phyloP scores from a whole-genome alignment of 2,888 invertebrate genomes.

The Volucella zonaria region DNA sequence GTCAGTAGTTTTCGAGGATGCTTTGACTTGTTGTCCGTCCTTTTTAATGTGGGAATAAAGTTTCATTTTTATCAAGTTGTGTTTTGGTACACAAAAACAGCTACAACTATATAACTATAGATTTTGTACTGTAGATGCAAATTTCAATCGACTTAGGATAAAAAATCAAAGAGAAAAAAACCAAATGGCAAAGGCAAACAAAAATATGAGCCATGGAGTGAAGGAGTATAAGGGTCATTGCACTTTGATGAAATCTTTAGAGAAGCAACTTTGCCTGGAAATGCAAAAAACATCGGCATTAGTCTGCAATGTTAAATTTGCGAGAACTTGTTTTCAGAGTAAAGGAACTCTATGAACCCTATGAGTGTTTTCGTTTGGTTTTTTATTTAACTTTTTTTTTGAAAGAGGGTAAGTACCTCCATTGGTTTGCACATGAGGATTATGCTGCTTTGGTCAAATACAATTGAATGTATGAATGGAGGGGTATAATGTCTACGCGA shows the following conservation, averaged over 20 bases:
- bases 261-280: slow-evolving; percentile 40
- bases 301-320: neutral
- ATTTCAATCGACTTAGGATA: no score
- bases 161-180: neutral
- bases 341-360: slow-evolving; percentile 68
- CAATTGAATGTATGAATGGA: slow-evolving; percentile 39
- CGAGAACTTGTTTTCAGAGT: slow-evolving; percentile 46
- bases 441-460: slow-evolving; percentile 48
- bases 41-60: slow-evolving; percentile 3
- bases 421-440: slow-evolving; percentile 48
- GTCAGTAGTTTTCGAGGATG: slow-evolving; percentile 56
- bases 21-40: neutral
- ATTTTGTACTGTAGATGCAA: no score
- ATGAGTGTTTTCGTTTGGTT: slow-evolving; percentile 50
- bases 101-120: neutral
- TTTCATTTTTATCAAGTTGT: neutral
- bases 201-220: slow-evolving; percentile 17
- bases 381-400: neutral
- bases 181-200: neutral
- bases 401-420: slow-evolving; percentile 66
- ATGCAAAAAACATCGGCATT: slow-evolving; percentile 9
- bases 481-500: slow-evolving; percentile 38
- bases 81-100: neutral
- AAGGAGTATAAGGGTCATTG: slow-evolving; percentile 58
- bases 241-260: slow-evolving; percentile 51